Evolutionary conservation across 2,888 invertebrate species (phyloP).

Genomic region (Lamproptera curius): DNA sequence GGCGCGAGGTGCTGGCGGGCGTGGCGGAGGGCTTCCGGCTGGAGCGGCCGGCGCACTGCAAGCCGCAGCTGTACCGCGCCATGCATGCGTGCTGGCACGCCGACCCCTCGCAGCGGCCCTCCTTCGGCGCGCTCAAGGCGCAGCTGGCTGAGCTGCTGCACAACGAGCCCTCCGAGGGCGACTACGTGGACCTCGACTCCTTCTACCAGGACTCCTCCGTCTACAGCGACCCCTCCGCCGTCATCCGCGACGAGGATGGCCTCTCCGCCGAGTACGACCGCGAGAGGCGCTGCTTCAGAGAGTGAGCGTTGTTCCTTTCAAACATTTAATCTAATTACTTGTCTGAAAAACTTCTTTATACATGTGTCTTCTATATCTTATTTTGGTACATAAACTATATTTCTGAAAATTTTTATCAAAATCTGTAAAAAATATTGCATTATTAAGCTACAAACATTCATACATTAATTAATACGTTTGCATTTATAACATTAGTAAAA

Average conservation of each 20-base stretch:
- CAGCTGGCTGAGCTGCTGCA: conserved; percentile 80
- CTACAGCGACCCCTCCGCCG: conserved; percentile 73
- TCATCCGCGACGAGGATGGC: conserved; percentile 70
- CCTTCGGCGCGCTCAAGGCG: conserved; percentile 80
- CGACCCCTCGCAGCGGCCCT: conserved; percentile 84
- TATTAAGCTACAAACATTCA: too few species aligned
- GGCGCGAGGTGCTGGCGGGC: conserved; percentile 88
- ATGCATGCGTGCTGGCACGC: conserved; percentile 80
- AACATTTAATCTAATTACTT: too few species aligned
- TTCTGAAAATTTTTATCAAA: too few species aligned
- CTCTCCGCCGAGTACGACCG: conserved; percentile 69
- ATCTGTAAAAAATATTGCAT: too few species aligned
- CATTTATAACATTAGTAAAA: too few species aligned
- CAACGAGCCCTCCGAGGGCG: conserved; percentile 79
- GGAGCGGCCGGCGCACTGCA: conserved; percentile 88
- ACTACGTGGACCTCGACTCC: conserved; percentile 83
- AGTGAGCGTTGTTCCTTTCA: conserved; percentile 47
- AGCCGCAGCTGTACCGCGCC: conserved; percentile 75
- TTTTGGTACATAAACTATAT: too few species aligned
- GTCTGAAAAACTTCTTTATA: too few species aligned
- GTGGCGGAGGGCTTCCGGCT: conserved; percentile 88
- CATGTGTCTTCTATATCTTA: too few species aligned
- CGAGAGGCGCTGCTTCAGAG: conserved; percentile 64
- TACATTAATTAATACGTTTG: too few species aligned
- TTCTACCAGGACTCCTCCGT: conserved; percentile 81